Base-by-base conservation (phyloP, 1,140 invertebrate genomes). In the Anoplophora glabripennis region DNA sequence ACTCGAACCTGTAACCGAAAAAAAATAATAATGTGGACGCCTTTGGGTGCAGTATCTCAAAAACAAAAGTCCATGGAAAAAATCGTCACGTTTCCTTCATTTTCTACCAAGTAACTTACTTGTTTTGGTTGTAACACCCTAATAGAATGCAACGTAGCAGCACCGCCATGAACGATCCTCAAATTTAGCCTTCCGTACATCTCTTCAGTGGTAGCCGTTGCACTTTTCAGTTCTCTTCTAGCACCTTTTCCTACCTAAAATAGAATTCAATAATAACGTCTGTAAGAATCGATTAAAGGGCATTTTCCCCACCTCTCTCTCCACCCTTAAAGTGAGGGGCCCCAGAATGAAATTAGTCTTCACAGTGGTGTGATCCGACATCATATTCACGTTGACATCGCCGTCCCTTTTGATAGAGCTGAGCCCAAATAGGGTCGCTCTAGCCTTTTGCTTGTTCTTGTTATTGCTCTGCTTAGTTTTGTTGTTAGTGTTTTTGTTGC, bases 41-140 rank as follows among this genome's bases (percentile, higher is more conserved):
- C 1, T 10, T 10, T n/a, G n/a, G n/a, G n/a, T n/a, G n/a, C n/a
- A n/a, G n/a, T n/a, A n/a, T n/a, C n/a, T n/a, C n/a, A n/a, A n/a
- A n/a, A n/a, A n/a, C n/a, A n/a, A n/a, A n/a, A n/a, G n/a, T n/a
- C n/a, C n/a, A n/a, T 28, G 21, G 21, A 28, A 28, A 28, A 28
- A 28, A 28, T n/a, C n/a, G n/a, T n/a, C n/a, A n/a, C n/a, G n/a
- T n/a, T n/a, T n/a, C 21, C 5, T 28, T 28, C 5, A 41, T 18
- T 21, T n/a, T n/a, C n/a, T n/a, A n/a, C n/a, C n/a, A n/a, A n/a
- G n/a, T n/a, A n/a, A 61, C 65, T 63, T 79, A 91, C 89, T 82
- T 92, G 89, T 80, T 90, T 92, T 3, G 90, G 90, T 70, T 92
- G 89, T 45, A 89, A 79, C 51, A 92, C 90, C 66, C 86, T 87